These are phyloP conservation scores for Nymphalis polychloros DNA, from an alignment of 2,888 invertebrate genomes.

Conservation along the genomic window DNA sequence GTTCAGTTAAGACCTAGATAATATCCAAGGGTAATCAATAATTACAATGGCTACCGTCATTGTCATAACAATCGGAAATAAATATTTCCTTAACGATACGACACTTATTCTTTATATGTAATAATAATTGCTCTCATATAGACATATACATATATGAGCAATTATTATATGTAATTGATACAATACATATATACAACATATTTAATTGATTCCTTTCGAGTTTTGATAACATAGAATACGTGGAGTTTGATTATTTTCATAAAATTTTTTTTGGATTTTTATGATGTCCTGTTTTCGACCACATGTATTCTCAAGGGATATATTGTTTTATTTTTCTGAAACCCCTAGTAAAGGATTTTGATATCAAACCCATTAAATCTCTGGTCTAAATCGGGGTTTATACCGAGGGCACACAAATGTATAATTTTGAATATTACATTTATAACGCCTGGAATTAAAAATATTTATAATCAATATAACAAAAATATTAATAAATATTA, in stretches of 20 bases:
- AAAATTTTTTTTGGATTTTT: too few species aligned
- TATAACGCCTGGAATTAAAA: too few species aligned
- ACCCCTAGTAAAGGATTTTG: too few species aligned
- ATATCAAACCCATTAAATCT: too few species aligned
- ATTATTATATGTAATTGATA: background rate
- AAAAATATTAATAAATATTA: too few species aligned
- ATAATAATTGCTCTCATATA: background rate
- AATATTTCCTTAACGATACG: constrained; percentile 11
- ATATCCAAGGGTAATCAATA: background rate
- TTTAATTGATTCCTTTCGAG: background rate
- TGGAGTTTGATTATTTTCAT: background rate
- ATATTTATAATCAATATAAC: too few species aligned
- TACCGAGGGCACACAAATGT: too few species aligned
- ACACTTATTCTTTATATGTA: background rate
- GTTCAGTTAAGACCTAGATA: too few species aligned
- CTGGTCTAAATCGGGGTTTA: too few species aligned
- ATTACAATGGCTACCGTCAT: constrained; percentile 1
- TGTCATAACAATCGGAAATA: constrained; percentile 17
- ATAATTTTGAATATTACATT: too few species aligned
- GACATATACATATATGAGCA: background rate
- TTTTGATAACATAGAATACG: background rate
- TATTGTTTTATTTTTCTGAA: too few species aligned
- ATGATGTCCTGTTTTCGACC: too few species aligned
- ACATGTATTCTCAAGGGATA: background rate
- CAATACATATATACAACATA: background rate